A percentile compares a stretch with the other conserved stretches of the same genome.
These are phyloP conservation scores for Sebastes oblongus DNA, from an alignment of 2,797 vertebrate species.

Conservation along the genomic window DNA sequence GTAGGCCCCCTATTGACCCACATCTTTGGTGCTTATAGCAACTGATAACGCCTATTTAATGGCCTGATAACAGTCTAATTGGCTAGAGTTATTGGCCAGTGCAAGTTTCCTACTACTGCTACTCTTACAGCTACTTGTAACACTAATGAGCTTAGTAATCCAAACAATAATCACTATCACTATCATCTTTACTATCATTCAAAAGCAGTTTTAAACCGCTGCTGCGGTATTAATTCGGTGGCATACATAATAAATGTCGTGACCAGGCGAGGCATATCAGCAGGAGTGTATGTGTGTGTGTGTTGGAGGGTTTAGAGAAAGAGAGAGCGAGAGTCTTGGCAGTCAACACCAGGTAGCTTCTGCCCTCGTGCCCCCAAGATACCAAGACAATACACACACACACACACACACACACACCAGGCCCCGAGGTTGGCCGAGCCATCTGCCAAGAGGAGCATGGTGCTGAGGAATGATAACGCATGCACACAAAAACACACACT, in stretches of 20 bases:
- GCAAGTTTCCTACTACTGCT: neutral
- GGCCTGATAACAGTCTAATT: no score
- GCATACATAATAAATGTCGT: constrained; percentile 30
- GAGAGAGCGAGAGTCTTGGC: constrained; percentile 58
- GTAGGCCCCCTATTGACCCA: no score
- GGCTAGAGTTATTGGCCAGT: neutral
- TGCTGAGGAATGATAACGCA: constrained; percentile 73
- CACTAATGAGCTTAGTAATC: neutral
- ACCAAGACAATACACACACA: constrained; percentile 51
- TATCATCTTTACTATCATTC: neutral
- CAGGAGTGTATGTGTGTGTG: neutral
- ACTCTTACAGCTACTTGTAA: neutral
- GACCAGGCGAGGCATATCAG: constrained; percentile 18
- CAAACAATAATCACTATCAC: neutral
- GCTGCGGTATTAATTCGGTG: neutral
- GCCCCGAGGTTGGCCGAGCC: constrained; percentile 61
- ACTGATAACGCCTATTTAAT: no score
- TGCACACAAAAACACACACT: constrained; percentile 21
- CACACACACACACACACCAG: constrained; percentile 10
- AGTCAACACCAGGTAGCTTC: constrained; percentile 68
- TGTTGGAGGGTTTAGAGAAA: constrained; percentile 36
- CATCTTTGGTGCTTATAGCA: no score
- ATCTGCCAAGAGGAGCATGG: constrained; percentile 66
- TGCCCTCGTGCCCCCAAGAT: constrained; percentile 64
- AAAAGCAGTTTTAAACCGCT: neutral